These are phyloP conservation scores for Hetaerina titia DNA, from an alignment of 2,888 invertebrate species.

Conservation along the genomic window DNA sequence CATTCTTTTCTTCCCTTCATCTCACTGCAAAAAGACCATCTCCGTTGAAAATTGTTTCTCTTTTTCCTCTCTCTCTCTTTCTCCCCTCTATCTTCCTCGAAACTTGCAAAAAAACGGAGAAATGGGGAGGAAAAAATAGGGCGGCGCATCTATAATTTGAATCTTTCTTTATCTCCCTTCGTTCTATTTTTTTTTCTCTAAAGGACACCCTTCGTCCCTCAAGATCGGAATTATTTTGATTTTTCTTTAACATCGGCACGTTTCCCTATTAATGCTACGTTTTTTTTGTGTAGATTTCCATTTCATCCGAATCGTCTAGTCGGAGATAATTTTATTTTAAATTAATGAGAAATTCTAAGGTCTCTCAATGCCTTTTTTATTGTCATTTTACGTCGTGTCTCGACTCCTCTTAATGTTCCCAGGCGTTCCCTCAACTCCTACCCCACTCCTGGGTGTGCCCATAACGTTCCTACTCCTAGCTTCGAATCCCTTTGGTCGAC, in stretches of 20 bases:
- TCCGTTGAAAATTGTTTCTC: not conserved
- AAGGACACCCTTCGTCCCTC: not conserved
- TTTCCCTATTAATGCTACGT: not conserved
- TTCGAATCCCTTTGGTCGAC: not conserved
- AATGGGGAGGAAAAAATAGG: not conserved
- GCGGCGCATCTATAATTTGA: constrained; percentile 29
- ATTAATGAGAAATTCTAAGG: not conserved
- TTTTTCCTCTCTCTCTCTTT: not conserved
- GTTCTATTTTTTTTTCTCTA: not conserved
- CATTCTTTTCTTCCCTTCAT: no score
- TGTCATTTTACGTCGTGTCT: not conserved
- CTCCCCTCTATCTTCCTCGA: not conserved
- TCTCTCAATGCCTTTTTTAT: not conserved
- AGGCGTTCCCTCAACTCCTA: not conserved
- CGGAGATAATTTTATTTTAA: not conserved
- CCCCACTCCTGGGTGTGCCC: no score
- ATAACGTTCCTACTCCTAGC: not conserved
- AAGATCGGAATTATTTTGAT: not conserved
- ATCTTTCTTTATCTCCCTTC: not conserved
- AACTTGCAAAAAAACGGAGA: not conserved
- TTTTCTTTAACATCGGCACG: not conserved
- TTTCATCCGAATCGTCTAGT: not conserved
- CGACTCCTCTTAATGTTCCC: not conserved
- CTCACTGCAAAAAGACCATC: not conserved
- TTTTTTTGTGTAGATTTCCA: not conserved